Base-by-base conservation (phyloP, 2,888 invertebrate species). In the Zhengitettix transpicula region DNA sequence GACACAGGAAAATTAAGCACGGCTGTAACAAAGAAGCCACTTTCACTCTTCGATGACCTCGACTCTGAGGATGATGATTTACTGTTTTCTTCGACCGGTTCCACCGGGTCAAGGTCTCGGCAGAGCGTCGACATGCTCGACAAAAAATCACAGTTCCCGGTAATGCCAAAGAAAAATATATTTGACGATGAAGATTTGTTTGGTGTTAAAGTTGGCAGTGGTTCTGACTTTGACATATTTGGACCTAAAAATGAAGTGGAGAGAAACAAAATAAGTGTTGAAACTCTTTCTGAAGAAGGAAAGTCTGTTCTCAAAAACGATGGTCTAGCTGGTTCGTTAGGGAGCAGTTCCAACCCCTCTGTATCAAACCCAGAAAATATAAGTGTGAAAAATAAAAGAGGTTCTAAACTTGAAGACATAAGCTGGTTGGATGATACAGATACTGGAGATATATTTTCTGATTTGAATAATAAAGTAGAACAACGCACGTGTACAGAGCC, bases 211-310 rank as follows among this genome's bases (percentile, higher is more conserved):
- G 63, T 62, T 47, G 60, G 59, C 17, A 62, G 64, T 55, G 62
- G 70, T 17, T 72, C 72, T 62, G 68, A 69, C 58, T 70, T 71
- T 57, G 72, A 73, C 66, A 65, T 74, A 52, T 73, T 74, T 65
- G 66, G 65, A 57, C 8, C 9, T 53, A 12, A 16, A 10, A 16
- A 17, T 9, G 53, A 53, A 16, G 8, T 16, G 12, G 28, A 53
- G 28, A 28, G 28, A 2, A 28, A 28, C 28, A 28, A 28, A 28
- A 28, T 28, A 5, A 7, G 2, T 7, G 7, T 5, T 7, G 28
- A 28, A 28, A 7, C 28, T 28, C n/a, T n/a, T n/a, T n/a, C n/a
- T n/a, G n/a, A n/a, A n/a, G 28, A 28, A 28, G 7, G 28, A 2
- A 28, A 28, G 28, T 7, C 28, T 28, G 28, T 28, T 7, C 28